phyloP scores from a whole-genome alignment of 1,140 invertebrate species.

The Brachionus sp. region DNA sequence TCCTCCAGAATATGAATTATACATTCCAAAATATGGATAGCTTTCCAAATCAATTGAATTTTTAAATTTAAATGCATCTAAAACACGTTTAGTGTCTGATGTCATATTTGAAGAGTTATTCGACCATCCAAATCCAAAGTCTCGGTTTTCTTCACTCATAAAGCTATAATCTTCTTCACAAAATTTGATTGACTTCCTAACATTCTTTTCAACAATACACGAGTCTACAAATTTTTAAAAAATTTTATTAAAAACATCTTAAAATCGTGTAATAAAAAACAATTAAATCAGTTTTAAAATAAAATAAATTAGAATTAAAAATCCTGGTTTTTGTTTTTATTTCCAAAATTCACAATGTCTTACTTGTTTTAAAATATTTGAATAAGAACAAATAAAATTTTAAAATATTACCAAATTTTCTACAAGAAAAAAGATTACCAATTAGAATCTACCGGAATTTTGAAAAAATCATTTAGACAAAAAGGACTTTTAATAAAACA shows the following conservation, averaged over 20 bases:
- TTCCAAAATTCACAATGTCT: too few relatives aligned
- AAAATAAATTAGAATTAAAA: background rate
- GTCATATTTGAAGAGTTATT: background rate
- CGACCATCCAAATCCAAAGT: background rate
- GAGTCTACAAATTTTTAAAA: background rate
- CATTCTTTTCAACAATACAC: background rate
- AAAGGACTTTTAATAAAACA: too few relatives aligned
- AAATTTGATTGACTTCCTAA: background rate
- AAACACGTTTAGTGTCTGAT: background rate
- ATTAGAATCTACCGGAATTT: too few relatives aligned
- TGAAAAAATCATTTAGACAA: too few relatives aligned
- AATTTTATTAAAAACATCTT: background rate
- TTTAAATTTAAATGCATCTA: slow-evolving; percentile 6
- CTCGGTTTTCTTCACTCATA: slow-evolving; percentile 23
- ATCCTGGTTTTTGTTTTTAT: too few relatives aligned
- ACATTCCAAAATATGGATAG: slow-evolving; percentile 59
- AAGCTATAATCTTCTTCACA: slow-evolving; percentile 32
- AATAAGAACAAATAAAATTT: too few relatives aligned
- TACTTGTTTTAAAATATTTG: too few relatives aligned
- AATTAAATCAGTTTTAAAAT: background rate
- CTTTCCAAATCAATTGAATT: slow-evolving; percentile 57
- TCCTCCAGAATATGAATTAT: slow-evolving; percentile 62
- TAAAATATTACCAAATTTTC: too few relatives aligned
- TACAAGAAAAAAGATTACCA: too few relatives aligned
- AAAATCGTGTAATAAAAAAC: background rate